Base-by-base conservation (phyloP, 2,888 invertebrate genomes). In the Drosophila antonietae region DNA sequence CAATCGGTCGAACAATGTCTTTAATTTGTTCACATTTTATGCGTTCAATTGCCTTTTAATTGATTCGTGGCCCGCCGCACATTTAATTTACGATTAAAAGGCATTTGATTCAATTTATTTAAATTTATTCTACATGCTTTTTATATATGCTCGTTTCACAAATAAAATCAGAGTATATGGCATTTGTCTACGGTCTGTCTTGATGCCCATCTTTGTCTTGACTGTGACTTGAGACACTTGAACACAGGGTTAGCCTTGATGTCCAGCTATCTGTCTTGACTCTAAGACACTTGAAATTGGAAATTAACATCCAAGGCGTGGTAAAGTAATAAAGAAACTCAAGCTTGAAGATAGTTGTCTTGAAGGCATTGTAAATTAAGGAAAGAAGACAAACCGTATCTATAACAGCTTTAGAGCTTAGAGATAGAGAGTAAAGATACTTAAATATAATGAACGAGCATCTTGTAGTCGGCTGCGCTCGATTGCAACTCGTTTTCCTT, bases 21-120 rank as follows among this genome's bases (percentile, higher is more conserved):
- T 73, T 76, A 77, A 82, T 77, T 78, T 64, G 57, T 62, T 55
- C 68, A 73, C 37, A 80, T 73, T 82, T 63, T 49, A 72, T 72
- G 72, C 72, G 64, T 75, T 73, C 78, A 80, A 78, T 73, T 78
- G 71, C 60, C 73, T 52, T 67, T 76, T 69, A 83, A 84, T 81
- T 83, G 84, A 72, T 81, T 80, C 69, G 84, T 60, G 64, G 33
- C 33, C 49, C 75, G 56, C 49, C 71, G 68, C 81, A 67, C 57
- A 77, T 79, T 83, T 67, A 66, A 86, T 72, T 83, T 51, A 33
- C 46, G 35, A 51, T 1, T 57, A 23, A 55, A 59, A 55, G 56
- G 47, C 68, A 60, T 68, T 81, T 75, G 65, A 59, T 68, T 73
- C 74, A 65, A 81, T 77, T 81, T 68, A 68, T 75, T 72, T 15